Conservation (phyloP, 2,888 invertebrate species). For the Drosophila flavopinicola region DNA sequence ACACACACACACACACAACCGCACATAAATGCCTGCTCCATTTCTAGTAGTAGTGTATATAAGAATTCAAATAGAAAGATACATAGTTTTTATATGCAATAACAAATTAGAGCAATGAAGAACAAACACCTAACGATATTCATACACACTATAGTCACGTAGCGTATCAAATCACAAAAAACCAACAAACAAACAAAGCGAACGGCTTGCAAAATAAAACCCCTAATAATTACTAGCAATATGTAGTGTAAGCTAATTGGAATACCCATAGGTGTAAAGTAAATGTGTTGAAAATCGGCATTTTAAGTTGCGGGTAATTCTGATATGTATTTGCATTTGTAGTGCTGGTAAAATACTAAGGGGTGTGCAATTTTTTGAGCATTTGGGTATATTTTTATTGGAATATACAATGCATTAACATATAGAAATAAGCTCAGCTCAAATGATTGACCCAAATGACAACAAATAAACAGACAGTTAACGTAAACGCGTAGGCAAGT, state of each 20-base stretch:
- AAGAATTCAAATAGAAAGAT: conserved; percentile 48
- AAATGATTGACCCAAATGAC: conserved; percentile 48
- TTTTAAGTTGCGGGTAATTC: conserved; percentile 45
- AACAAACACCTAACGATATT: conserved; percentile 52
- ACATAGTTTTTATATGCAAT: conserved; percentile 76
- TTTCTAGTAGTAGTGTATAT: conserved; percentile 68
- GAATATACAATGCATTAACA: conserved; percentile 62
- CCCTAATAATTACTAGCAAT: conserved; percentile 29
- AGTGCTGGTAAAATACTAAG: conserved; percentile 51
- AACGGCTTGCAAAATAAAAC: conserved; percentile 55
- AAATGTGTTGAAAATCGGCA: conserved; percentile 39
- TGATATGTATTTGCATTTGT: conserved; percentile 44
- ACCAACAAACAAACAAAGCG: conserved; percentile 17
- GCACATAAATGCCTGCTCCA: conserved; percentile 51
- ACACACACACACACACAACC: conserved; percentile 18
- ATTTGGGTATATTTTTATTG: conserved; percentile 74
- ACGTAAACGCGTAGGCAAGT: conserved; percentile 74
- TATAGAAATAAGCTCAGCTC: conserved; percentile 69
- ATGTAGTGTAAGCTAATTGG: conserved; percentile 37
- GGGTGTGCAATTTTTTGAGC: conserved; percentile 61
- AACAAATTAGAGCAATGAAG: conserved; percentile 65
- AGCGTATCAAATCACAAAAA: conserved; percentile 53
- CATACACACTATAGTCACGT: conserved; percentile 60
- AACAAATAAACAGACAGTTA: conserved; percentile 38
- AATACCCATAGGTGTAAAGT: conserved; percentile 13